Conservation (phyloP, 2,113 vertebrate genomes). For the Apistogramma diplotaenia region DNA sequence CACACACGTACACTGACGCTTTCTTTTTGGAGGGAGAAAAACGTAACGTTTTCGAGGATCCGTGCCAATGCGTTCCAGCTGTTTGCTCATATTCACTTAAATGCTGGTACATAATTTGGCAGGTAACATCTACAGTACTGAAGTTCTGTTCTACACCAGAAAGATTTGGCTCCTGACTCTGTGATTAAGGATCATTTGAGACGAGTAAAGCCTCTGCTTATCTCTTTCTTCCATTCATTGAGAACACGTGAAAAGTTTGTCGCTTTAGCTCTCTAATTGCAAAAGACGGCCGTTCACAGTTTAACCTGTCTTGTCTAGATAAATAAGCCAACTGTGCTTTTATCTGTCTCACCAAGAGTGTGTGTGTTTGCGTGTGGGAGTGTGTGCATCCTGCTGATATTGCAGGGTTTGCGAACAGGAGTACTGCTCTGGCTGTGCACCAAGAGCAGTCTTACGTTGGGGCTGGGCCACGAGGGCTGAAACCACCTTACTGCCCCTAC, state of each 20-base stretch:
- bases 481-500: conserved; percentile 52
- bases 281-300: neutral
- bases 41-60: neutral
- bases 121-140: neutral
- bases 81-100: neutral
- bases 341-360: conserved; percentile 8
- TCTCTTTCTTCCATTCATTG: conserved; percentile 18
- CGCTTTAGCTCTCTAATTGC: neutral
- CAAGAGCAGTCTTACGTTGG: conserved; percentile 6
- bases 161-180: neutral
- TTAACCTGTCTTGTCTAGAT: neutral
- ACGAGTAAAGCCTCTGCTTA: neutral
- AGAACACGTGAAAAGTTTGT: neutral
- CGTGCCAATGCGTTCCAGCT: neutral
- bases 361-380: neutral
- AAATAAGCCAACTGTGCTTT: neutral
- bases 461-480: conserved; percentile 45
- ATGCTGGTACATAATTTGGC: neutral
- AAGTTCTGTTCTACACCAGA: neutral
- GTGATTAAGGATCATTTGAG: conserved; percentile 17
- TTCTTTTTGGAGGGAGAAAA: neutral
- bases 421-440: conserved; percentile 1
- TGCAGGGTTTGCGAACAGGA: conserved; percentile 2
- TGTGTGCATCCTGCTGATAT: conserved; percentile 31
- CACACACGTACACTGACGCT: neutral